A percentile compares a stretch with the other conserved stretches of the same genome.
phyloP scores from a whole-genome alignment of 2,113 vertebrate species.

The Lates calcarifer region DNA sequence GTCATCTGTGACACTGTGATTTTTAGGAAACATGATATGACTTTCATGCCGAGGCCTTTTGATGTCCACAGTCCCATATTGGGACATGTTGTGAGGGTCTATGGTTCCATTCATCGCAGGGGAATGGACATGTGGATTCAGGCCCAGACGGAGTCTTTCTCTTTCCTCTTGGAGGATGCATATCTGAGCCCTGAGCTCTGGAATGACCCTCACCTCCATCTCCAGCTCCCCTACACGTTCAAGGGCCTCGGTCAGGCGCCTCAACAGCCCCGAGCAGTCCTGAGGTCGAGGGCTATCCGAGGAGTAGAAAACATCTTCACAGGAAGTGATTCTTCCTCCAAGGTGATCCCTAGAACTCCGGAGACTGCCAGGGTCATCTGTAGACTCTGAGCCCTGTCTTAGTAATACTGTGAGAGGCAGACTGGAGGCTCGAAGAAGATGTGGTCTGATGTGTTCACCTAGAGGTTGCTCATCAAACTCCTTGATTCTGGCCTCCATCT shows the following conservation, averaged over 20 bases:
- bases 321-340: slow-evolving; percentile 55
- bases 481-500: slow-evolving; percentile 80
- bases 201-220: slow-evolving; percentile 77
- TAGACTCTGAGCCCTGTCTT: slow-evolving; percentile 76
- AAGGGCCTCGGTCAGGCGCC: slow-evolving; percentile 74
- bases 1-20: slow-evolving; percentile 6
- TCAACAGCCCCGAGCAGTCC: slow-evolving; percentile 63
- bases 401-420: slow-evolving; percentile 88
- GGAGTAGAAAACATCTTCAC: slow-evolving; percentile 71
- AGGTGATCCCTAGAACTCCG: slow-evolving; percentile 65
- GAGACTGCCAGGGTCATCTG: slow-evolving; percentile 73
- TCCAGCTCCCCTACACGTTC: slow-evolving; percentile 82
- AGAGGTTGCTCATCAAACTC: slow-evolving; percentile 80
- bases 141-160: slow-evolving; percentile 63
- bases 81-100: slow-evolving; percentile 20
- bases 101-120: slow-evolving; percentile 58
- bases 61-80: slow-evolving; percentile 38
- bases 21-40: slow-evolving; percentile 33
- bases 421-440: slow-evolving; percentile 93
- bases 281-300: slow-evolving; percentile 42
- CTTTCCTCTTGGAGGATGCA: slow-evolving; percentile 80
- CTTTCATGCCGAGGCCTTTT: slow-evolving; percentile 64
- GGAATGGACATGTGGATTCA: slow-evolving; percentile 60
- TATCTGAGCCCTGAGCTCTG: slow-evolving; percentile 82
- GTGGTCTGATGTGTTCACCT: slow-evolving; percentile 85